These are phyloP conservation scores for Anhinga rufa DNA, from an alignment of 2,113 vertebrate genomes.

Conservation along the genomic window DNA sequence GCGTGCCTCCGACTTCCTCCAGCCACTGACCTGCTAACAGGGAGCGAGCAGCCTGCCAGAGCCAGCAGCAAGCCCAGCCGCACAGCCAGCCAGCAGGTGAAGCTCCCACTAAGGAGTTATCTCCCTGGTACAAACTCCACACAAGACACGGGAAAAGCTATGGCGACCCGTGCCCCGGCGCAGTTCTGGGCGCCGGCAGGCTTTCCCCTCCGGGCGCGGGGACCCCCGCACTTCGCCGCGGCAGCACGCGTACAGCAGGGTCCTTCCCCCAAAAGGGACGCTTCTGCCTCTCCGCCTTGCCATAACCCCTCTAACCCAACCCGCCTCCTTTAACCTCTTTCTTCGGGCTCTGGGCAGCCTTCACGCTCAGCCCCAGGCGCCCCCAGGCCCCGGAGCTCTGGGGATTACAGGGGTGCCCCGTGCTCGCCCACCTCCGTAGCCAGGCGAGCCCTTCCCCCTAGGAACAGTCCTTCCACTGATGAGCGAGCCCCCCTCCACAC, in stretches of 20 bases:
- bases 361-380: too few relatives aligned
- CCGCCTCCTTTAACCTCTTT: too few relatives aligned
- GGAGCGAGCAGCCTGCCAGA: not conserved
- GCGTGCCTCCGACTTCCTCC: too few relatives aligned
- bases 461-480: rapidly evolving
- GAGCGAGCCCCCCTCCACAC: rapidly evolving
- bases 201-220: rapidly evolving
- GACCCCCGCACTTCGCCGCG: rapidly evolving
- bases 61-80: not conserved
- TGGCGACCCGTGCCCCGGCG: rapidly evolving
- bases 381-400: rapidly evolving
- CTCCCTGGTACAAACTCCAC: not conserved
- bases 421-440: rapidly evolving
- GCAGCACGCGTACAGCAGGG: rapidly evolving
- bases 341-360: not conserved
- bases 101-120: not conserved
- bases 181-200: not conserved
- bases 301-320: not conserved
- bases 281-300: not conserved
- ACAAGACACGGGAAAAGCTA: not conserved
- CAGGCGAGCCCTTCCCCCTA: not conserved
- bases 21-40: not conserved
- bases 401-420: rapidly evolving
- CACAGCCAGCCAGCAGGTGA: not conserved
- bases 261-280: not conserved